Evolutionary conservation across 2,113 vertebrate species (phyloP).

Genomic region (Brienomyrus longianalis): DNA sequence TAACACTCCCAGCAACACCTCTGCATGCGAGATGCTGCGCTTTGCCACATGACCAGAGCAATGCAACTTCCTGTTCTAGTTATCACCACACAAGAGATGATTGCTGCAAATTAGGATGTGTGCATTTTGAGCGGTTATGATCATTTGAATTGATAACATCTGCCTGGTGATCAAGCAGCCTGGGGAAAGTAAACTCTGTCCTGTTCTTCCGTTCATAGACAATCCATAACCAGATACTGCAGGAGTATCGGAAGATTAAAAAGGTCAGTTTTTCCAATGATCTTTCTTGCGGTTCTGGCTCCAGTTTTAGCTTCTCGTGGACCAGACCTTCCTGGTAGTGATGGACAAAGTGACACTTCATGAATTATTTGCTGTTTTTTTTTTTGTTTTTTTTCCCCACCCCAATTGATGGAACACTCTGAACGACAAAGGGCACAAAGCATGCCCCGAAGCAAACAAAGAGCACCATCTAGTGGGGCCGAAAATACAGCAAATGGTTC

Average conservation of each 20-base stretch:
- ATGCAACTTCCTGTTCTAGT: not conserved
- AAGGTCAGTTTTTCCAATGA: conserved; percentile 61
- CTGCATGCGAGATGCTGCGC: not conserved
- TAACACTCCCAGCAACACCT: not conserved
- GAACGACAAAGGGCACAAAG: not conserved
- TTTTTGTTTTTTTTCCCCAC: not conserved
- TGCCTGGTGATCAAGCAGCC: not conserved
- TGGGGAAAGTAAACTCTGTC: not conserved
- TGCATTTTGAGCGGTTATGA: not conserved
- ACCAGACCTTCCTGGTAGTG: not conserved
- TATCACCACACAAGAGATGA: not conserved
- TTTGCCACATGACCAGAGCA: not conserved
- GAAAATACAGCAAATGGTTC: not conserved
- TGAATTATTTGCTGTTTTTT: not conserved
- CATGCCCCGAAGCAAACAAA: not conserved
- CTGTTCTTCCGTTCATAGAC: conserved; percentile 53
- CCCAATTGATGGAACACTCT: not conserved
- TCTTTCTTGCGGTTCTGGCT: not conserved
- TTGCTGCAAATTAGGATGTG: not conserved
- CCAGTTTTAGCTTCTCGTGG: not conserved
- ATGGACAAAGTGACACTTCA: not conserved
- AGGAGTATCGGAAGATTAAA: conserved; percentile 86
- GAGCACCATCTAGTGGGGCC: not conserved
- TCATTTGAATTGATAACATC: not conserved
- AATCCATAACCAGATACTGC: conserved; percentile 81